Conservation (phyloP, 1,140 invertebrate species). For the Radopholus similis region DNA sequence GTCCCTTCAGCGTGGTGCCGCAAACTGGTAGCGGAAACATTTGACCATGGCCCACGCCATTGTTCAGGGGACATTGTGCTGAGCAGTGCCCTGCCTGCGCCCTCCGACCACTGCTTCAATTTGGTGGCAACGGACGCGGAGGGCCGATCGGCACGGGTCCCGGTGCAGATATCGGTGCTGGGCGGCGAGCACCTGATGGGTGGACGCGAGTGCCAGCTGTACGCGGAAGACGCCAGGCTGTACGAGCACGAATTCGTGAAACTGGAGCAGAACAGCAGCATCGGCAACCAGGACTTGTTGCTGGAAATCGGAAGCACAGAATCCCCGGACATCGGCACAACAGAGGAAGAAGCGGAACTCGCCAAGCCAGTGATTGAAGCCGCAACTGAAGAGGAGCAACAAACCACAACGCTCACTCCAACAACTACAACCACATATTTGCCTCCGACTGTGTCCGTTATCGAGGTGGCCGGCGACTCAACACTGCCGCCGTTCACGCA, state of each 20-base stretch:
- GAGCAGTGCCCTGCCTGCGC: background rate
- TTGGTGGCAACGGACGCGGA: conserved; percentile 6
- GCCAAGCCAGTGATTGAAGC: background rate
- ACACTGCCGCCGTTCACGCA: background rate
- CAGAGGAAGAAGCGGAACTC: background rate
- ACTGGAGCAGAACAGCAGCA: no score
- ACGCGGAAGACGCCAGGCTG: background rate
- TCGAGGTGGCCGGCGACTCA: conserved; percentile 2
- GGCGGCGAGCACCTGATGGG: background rate
- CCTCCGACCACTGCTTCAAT: conserved; percentile 10
- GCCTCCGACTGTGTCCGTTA: background rate
- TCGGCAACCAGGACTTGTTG: no score
- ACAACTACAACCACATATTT: background rate
- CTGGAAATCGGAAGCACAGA: no score
- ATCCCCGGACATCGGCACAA: no score
- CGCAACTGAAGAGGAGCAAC: background rate
- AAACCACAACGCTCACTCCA: background rate
- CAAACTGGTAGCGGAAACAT: background rate
- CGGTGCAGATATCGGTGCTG: background rate
- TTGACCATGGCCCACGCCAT: background rate
- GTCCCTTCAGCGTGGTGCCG: conserved; percentile 11
- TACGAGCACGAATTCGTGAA: conserved; percentile 6
- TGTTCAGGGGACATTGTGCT: conserved; percentile 9
- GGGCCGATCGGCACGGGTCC: background rate
- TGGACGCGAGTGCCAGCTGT: background rate